Conservation (phyloP, 2,888 invertebrate species). For the Acleris literana region DNA sequence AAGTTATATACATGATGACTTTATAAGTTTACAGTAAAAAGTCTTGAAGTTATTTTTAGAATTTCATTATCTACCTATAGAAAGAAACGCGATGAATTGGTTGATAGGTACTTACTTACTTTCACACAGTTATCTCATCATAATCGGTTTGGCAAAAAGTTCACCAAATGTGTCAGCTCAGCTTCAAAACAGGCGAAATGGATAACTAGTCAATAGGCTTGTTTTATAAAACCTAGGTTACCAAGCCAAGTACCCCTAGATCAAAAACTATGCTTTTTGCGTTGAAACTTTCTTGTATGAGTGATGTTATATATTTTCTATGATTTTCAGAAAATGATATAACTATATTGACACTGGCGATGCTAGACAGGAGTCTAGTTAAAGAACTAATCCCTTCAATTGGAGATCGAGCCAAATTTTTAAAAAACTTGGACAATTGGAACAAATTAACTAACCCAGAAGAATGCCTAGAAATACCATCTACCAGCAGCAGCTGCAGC, state of each 20-base stretch:
- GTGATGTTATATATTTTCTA: too few species aligned
- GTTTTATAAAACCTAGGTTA: conserved; percentile 2
- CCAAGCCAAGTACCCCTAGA: conserved; percentile 1
- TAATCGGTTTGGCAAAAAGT: conserved; percentile 4
- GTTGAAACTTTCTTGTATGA: neutral
- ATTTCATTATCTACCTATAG: conserved; percentile 1
- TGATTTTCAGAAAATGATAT: conserved; percentile 6
- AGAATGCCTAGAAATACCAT: neutral
- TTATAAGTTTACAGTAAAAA: neutral
- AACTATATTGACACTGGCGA: conserved; percentile 1
- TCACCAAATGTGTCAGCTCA: conserved; percentile 5
- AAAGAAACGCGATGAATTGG: conserved; percentile 1
- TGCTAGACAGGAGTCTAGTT: neutral
- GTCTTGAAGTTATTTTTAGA: neutral
- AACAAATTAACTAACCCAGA: conserved; percentile 15
- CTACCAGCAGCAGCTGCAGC: conserved; percentile 12
- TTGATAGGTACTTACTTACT: conserved; percentile 2
- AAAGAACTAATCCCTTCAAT: conserved; percentile 15
- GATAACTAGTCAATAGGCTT: conserved; percentile 6
- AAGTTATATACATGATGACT: neutral
- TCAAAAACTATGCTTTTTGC: conserved; percentile 4
- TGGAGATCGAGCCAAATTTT: conserved; percentile 11
- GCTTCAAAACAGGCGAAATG: conserved; percentile 2
- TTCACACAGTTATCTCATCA: conserved; percentile 6
- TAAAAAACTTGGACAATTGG: conserved; percentile 15